Percentiles rank a stretch among this genome's conserved stretches.
phyloP scores from a whole-genome alignment of 2,888 invertebrate species.

The Drosophila greeni region DNA sequence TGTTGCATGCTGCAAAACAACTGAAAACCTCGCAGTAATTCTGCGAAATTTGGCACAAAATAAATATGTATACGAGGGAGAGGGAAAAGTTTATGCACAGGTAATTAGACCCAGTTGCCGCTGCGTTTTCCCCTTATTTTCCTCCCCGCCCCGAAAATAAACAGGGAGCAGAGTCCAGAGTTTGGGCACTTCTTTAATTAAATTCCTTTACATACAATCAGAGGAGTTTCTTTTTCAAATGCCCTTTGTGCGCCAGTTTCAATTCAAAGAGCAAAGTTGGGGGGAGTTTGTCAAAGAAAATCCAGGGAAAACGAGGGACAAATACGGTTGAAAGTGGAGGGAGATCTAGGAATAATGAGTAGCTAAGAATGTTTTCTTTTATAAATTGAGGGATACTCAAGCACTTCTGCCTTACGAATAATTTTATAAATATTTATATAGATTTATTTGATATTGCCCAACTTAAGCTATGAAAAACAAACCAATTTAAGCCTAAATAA shows the following conservation, averaged over 20 bases:
- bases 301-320: neutral
- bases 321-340: neutral
- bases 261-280: conserved; percentile 25
- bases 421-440: neutral
- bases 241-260: conserved; percentile 33
- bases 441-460: rapidly evolving
- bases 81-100: conserved; percentile 53
- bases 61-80: conserved; percentile 28
- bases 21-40: conserved; percentile 34
- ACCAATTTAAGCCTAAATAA: neutral
- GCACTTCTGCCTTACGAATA: neutral
- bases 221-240: conserved; percentile 39
- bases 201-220: conserved; percentile 50
- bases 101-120: conserved; percentile 30
- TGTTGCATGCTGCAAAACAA: conserved; percentile 38
- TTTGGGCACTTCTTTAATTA: conserved; percentile 51
- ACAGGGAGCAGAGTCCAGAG: conserved; percentile 18
- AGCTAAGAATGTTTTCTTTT: neutral
- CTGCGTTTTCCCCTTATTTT: conserved; percentile 31
- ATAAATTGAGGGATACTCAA: neutral
- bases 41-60: conserved; percentile 42
- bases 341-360: neutral
- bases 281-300: conserved; percentile 8
- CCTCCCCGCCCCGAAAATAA: conserved; percentile 16
- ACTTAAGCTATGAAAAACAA: neutral